Percentiles rank a stretch among this genome's conserved stretches.
These are phyloP conservation scores for Agonopterix subpropinquella DNA, from an alignment of 2,888 invertebrate genomes.

Conservation along the genomic window DNA sequence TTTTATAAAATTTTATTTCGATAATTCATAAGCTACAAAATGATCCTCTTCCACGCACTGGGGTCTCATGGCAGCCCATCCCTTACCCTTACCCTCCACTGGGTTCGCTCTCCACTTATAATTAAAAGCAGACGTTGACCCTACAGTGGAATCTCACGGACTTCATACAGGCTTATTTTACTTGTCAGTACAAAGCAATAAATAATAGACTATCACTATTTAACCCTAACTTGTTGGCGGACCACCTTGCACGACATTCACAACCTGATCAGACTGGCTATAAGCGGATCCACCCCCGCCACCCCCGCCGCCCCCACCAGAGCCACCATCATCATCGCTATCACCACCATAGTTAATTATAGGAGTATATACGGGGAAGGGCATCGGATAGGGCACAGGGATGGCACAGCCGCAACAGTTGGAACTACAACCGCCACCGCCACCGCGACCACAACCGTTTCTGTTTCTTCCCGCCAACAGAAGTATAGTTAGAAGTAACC, in stretches of 20 bases:
- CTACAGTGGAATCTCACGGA: too few species aligned
- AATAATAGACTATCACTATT: too few species aligned
- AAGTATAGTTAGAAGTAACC: conserved; percentile 39
- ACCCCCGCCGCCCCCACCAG: background rate
- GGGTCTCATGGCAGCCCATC: too few species aligned
- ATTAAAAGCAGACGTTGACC: too few species aligned
- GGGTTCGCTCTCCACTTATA: too few species aligned
- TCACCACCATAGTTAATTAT: conserved; percentile 20
- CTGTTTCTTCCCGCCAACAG: conserved; percentile 35
- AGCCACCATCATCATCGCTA: background rate
- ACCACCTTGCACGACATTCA: background rate
- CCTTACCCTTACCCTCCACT: too few species aligned
- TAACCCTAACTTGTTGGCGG: too few species aligned
- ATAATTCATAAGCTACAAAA: too few species aligned
- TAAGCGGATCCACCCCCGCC: background rate
- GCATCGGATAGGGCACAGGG: conserved; percentile 48
- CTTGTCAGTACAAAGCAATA: too few species aligned
- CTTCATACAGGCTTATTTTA: too few species aligned
- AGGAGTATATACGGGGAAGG: conserved; percentile 40
- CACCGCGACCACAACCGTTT: conserved; percentile 12
- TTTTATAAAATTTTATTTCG: too few species aligned
- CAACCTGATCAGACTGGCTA: background rate
- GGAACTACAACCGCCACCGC: conserved; percentile 18
- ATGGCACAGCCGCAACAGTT: conserved; percentile 28
- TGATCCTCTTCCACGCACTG: too few species aligned